These are phyloP conservation scores for Malurus splendens DNA, from an alignment of 2,797 vertebrate genomes.

Conservation along the genomic window DNA sequence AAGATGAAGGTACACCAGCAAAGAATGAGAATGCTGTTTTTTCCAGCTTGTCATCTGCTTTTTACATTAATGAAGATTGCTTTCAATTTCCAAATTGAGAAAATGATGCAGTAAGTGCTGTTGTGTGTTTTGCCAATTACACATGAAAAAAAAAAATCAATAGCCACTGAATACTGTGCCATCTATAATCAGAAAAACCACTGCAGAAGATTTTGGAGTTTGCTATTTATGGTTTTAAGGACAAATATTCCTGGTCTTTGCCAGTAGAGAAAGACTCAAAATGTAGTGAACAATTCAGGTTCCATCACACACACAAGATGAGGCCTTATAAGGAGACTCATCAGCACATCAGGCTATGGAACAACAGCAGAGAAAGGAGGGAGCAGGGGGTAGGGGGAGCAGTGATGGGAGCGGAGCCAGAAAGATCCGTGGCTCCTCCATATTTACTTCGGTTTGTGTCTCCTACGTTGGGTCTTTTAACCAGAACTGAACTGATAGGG, in stretches of 20 bases:
- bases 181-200: background rate
- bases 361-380: background rate
- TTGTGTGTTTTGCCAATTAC: background rate
- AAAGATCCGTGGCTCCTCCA: background rate
- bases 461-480: background rate
- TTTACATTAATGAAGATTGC: background rate
- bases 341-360: background rate
- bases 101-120: background rate
- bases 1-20: background rate
- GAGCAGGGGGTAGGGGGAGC: background rate
- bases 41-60: background rate
- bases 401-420: background rate
- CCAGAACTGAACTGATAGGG: background rate
- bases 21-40: background rate
- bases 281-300: background rate
- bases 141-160: background rate
- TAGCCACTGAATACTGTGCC: background rate
- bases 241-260: background rate
- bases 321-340: slow-evolving; percentile 26
- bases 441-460: background rate
- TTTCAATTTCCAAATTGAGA: slow-evolving; percentile 33
- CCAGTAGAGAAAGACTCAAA: background rate
- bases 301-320: background rate
- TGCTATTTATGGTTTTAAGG: background rate
- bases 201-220: background rate